Conservation (phyloP, 1,140 invertebrate genomes). For the Camponotus floridanus region DNA sequence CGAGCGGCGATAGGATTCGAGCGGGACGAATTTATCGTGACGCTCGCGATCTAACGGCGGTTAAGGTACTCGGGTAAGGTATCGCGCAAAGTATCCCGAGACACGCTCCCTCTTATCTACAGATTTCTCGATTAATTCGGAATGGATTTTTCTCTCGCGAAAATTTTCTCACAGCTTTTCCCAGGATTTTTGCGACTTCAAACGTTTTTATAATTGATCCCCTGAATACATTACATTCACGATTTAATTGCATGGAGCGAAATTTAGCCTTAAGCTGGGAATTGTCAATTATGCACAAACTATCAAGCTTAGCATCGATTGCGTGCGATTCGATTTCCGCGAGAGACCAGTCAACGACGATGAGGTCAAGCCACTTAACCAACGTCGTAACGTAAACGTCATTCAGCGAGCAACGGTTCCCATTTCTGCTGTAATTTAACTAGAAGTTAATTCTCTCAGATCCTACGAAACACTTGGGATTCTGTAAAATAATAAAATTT, state of each 20-base stretch:
- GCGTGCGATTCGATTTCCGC: neutral
- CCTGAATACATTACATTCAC: neutral
- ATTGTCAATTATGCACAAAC: neutral
- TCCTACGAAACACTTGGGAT: neutral
- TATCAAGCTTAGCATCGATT: neutral
- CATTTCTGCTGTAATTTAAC: constrained; percentile 13
- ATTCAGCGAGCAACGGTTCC: neutral
- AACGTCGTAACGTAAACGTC: constrained; percentile 16
- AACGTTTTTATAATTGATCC: neutral
- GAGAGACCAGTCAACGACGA: neutral
- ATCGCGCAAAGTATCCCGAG: neutral
- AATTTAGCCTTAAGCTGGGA: neutral
- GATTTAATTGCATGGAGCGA: neutral
- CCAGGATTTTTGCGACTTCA: neutral
- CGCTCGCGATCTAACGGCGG: neutral
- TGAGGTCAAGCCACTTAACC: constrained; percentile 8
- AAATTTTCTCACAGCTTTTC: neutral
- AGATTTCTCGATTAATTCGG: neutral
- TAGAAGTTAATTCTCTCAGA: neutral
- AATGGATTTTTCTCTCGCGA: neutral
- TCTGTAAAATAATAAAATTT: neutral
- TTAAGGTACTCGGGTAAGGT: neutral
- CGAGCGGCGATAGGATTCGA: constrained; percentile 57
- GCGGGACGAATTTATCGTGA: constrained; percentile 67
- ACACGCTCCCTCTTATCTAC: neutral